These are phyloP conservation scores for Anguilla japonica DNA, from an alignment of 2,113 vertebrate species.

Conservation along the genomic window DNA sequence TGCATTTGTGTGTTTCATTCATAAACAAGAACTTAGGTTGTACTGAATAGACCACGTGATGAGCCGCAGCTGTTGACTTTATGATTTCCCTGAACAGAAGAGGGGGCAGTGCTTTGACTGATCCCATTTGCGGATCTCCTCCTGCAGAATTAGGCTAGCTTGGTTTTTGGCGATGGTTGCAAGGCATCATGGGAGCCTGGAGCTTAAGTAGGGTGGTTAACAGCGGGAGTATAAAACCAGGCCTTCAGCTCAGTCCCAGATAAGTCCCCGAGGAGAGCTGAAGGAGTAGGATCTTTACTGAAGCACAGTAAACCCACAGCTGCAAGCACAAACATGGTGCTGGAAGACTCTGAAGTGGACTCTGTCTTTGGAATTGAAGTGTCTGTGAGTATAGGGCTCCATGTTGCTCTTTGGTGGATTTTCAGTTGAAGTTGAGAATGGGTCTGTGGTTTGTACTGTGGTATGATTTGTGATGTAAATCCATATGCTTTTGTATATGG, in stretches of 20 bases:
- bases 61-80: not conserved
- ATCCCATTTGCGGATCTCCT: conserved; percentile 67
- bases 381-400: conserved; percentile 45
- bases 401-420: not conserved
- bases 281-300: conserved; percentile 36
- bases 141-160: conserved; percentile 56
- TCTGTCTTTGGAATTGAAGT: conserved; percentile 71
- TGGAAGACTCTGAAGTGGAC: conserved; percentile 70
- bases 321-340: conserved; percentile 74
- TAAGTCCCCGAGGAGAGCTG: conserved; percentile 6
- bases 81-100: conserved; percentile 13
- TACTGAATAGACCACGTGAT: not conserved
- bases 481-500: not conserved
- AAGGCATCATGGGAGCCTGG: conserved; percentile 55
- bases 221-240: conserved; percentile 65
- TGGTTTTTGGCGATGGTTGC: conserved; percentile 46
- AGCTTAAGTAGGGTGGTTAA: conserved; percentile 53
- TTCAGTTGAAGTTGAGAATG: not conserved
- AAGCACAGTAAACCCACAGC: conserved; percentile 15
- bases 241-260: conserved; percentile 24
- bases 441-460: not conserved
- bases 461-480: not conserved
- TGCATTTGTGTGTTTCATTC: not conserved
- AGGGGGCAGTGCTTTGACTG: conserved; percentile 50
- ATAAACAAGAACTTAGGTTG: not conserved